Evolutionary conservation across 2,113 vertebrate genomes (phyloP), one percentile per base, ranked within the genome.

Genomic region (Pipa parva): DNA sequence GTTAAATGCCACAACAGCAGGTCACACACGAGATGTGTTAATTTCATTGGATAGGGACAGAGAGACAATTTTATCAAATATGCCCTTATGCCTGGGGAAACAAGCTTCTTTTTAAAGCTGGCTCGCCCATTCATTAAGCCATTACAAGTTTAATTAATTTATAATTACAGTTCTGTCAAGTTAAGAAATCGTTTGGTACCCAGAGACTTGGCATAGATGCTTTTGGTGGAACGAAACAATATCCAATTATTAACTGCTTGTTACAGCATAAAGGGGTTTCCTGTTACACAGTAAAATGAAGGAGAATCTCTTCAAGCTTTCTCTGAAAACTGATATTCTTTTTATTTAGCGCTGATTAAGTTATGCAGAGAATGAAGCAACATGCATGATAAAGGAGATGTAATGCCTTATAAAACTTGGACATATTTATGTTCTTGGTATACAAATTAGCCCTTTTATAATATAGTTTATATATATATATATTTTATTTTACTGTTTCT

Each of bases 131-230:
- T 10, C 6, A 29, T n/a, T 66, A 71, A 75, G 17, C 48, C 2
- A 63, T 59, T 60, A 39, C 17, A 18, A 50, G 29, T 62, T 31
- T 60, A 57, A 63, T 49, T 59, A 67, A 58, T 56, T 56, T 62
- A 63, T 60, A 60, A 70, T 60, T 70, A 69, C 39, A 60, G 50
- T 15, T 68, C 45, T 46, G 63, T 74, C 49, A 73, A 71, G 27
- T 31, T 25, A 2, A 49, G 26, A 24, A 25, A 58, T 66, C n/a
- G 1, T 27, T 66, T 66, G 28, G 26, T 31, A 46, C 36, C 3
- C 24, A 54, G 50, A 54, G 25, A 7, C 24, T 54, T 42, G 39
- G 39, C 39, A n/a, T 42, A 15, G 39, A 42, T 42, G 15, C 13
- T 42, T 42, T 42, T 17, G n/a, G 1, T 42, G n/a, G 39, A 42